A percentile compares a stretch with the other conserved stretches of the same genome.
Conservation (phyloP, 2,797 vertebrate genomes). For the Toxotes lorentzi region DNA sequence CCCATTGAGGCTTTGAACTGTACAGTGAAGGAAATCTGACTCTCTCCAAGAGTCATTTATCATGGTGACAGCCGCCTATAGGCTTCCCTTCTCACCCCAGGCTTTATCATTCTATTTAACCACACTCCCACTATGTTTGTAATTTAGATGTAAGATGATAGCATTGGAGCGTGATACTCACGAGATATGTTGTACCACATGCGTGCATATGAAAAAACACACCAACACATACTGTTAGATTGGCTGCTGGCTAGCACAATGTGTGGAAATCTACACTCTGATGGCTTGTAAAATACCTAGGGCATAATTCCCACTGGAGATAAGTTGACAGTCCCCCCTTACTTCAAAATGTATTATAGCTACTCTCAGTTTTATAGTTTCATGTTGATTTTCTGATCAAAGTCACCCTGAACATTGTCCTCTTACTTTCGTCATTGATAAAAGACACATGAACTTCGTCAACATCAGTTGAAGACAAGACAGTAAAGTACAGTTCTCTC, state of each 20-base stretch:
- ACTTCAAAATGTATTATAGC: background rate
- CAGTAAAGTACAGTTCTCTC: background rate
- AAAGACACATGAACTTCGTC: background rate
- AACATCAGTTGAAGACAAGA: background rate
- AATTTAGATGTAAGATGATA: constrained; percentile 51
- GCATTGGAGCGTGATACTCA: background rate
- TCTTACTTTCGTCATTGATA: background rate
- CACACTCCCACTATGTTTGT: constrained; percentile 26
- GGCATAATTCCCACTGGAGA: background rate
- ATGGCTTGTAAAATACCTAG: background rate
- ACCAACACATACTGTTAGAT: background rate
- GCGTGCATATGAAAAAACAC: constrained; percentile 10
- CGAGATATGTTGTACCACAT: background rate
- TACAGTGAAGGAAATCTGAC: constrained; percentile 44
- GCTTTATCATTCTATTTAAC: constrained; percentile 9
- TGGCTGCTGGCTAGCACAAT: background rate
- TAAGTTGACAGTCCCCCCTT: background rate
- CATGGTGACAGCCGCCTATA: constrained; percentile 60
- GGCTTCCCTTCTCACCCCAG: constrained; percentile 25
- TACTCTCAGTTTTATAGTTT: background rate
- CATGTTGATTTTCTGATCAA: background rate
- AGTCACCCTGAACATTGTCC: background rate
- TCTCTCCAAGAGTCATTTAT: constrained; percentile 54
- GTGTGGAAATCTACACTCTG: background rate
- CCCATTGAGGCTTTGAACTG: constrained; percentile 32